Base-by-base conservation (phyloP, 2,113 vertebrate species). In the Rousettus leschenaultii region DNA sequence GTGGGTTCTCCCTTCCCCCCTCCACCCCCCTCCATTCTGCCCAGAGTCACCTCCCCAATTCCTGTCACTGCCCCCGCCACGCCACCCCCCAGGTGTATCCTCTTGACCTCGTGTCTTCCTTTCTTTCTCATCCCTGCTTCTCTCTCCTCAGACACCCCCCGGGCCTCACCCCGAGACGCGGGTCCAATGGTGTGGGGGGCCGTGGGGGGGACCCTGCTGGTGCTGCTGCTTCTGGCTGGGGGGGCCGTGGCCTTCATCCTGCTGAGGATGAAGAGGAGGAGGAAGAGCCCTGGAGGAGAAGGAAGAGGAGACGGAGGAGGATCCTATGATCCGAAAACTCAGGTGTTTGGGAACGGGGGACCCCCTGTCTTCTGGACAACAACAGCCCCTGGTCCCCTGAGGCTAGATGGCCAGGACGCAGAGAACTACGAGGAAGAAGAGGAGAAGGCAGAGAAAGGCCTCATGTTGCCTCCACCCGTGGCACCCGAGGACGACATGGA, bases 401-500 rank as follows among this genome's bases (percentile, higher is more conserved):
- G 93, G 66, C 87, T 97, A 2, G 96, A 96, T 10, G 97, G 95
- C 71, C 85, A 95, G 85, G 98, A 95, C 0, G 0, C 16, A 18
- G 92, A 97, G 2, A 96, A 97, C 0, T 97, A 97, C 8, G 92
- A 98, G 97, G 98, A 99, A 19, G 99, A 94, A 22, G 98, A 99
- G 92, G 97, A 99, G 11, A 98, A 99, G 7, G 99, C 98, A 1
- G 98, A 99, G 95, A 99, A 99, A 86, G 98, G 91, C 16, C 94
- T 97, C 21, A 97, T 98, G 82, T 77, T 98, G 87, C 96, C 98
- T 15, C 98, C 97, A 2, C 98, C 99, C 30, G 97, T 98, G 35
- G 98, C 98, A 65, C 84, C 99, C 7, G 99, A 99, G 71, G 99
- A 99, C 18, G 99, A 99, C 98, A 99, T 99, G 99, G 99, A 99